A percentile compares a stretch with the other conserved stretches of the same genome.
These are phyloP conservation scores for Eudyptes chrysolophus DNA, from an alignment of 2,113 vertebrate species.

Conservation along the genomic window DNA sequence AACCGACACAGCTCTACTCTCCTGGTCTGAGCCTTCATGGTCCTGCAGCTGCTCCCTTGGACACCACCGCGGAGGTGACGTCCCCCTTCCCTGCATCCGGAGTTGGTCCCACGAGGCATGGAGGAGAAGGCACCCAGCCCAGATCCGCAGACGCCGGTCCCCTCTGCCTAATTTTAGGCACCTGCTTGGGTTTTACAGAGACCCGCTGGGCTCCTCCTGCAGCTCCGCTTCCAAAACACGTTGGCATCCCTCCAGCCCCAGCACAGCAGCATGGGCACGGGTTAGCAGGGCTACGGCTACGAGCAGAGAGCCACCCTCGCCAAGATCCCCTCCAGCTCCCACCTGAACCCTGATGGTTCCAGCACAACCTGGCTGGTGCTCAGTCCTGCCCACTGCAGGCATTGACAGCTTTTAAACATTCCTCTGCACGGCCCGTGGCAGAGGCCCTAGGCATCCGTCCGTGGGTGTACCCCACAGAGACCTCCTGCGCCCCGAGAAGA, in stretches of 20 bases:
- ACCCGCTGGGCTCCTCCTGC: background rate
- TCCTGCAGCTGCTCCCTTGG: background rate
- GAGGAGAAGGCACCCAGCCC: background rate
- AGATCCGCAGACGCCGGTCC: background rate
- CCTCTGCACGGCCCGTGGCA: background rate
- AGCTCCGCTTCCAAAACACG: accelerated
- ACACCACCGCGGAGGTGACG: accelerated
- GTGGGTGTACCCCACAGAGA: background rate
- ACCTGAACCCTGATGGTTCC: background rate
- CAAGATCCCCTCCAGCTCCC: background rate
- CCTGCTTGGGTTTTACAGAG: background rate
- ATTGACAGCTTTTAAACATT: background rate
- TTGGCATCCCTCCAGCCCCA: background rate
- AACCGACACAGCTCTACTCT: background rate
- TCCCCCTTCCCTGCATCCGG: background rate
- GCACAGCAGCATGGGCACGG: accelerated
- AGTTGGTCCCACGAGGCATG: background rate
- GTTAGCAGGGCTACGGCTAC: background rate
- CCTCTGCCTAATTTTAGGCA: background rate
- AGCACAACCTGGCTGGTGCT: background rate
- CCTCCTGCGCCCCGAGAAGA: background rate
- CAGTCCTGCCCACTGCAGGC: background rate
- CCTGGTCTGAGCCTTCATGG: background rate
- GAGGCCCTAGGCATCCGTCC: constrained; percentile 15
- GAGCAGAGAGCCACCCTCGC: accelerated